Evolutionary conservation across 1,140 invertebrate genomes (phyloP), one percentile per base, ranked within the genome.

Genomic region (Berghia stephanieae): DNA sequence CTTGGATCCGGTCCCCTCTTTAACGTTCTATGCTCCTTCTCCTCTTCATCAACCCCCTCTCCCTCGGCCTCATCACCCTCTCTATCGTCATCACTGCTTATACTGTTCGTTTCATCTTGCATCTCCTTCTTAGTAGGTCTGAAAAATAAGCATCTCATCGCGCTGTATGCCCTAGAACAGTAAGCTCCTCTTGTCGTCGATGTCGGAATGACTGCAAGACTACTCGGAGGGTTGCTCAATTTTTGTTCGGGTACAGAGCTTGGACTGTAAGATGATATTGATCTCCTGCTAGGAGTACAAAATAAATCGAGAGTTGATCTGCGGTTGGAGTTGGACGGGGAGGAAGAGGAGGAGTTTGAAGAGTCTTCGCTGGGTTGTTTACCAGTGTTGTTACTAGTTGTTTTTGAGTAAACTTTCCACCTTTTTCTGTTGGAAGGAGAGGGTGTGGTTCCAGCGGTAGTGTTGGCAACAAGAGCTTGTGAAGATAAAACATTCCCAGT

Each of bases 61-160:
- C 3, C 49, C 1, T 8, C 49, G 16, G 52, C 71, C 27, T 55
- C 34, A 3, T 36, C 49, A 36, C 40, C 57, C 6, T 75, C 55
- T 16, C 40, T 34, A 24, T 79, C 60, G 4, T 80, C 79, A 31
- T 80, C 69, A n/a, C 79, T 80, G 71, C 79, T 80, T 1, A 67
- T 74, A 43, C 79, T 80, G 49, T 77, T 46, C 2, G 79, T 80
- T 10, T 80, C 79, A 8, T 63, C 40, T 52, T 75, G 78, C 46
- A 78, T 77, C 57, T 72, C 75, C 43, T 78, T 69, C 46, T 77
- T 73, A 46, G 68, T 80, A 10, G 79, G 78, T 36, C 79, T 40
- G 44, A 81, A 78, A 75, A 83, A 83, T 42, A 82, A 74, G 73
- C 81, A 83, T 60, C 81, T 83, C 16, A 83, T 79, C 46, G 81